Evolutionary conservation across 2,113 vertebrate species (phyloP), one percentile per base, ranked within the genome.

Genomic region (Sitta europaea): DNA sequence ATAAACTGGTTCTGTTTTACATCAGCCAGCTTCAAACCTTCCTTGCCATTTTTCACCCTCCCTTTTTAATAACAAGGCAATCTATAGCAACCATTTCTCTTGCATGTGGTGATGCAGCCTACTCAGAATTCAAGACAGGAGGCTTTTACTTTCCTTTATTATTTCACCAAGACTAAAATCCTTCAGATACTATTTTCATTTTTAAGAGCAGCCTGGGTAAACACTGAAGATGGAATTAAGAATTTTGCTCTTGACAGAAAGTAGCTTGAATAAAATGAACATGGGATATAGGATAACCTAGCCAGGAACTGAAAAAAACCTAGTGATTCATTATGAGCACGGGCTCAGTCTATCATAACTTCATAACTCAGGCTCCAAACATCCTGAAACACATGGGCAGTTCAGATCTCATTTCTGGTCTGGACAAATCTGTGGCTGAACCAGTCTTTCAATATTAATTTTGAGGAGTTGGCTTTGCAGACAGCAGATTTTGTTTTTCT

Each of bases 171-270:
- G 81, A 75, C 91, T 95, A 85, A 95, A 96, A 96, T 91, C 87
- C 94, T 96, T 91, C 63, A 90, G 95, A 92, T 80, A 94, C 95
- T 96, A 87, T 96, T 97, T 95, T 95, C 86, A 92, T 94, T 95
- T 96, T 96, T 96, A 97, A 96, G 87, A 96, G 89, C 89, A 95
- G 81, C 71, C 81, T 94, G 86, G 74, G 94, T 95, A 97, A 97
- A 96, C 85, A 93, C 51, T 77, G 93, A 96, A 94, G 94, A 94
- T 95, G 88, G 94, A 95, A 94, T 96, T 96, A 93, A 92, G 92
- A 95, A 95, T 92, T 91, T 96, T 88, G 43, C 51, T 92, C 72
- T 80, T 95, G 92, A 96, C 90, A 94, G 85, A 93, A 94, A 93
- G 93, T 68, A 93, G 78, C 31, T 80, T 58, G 82, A 88, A 90